Evolutionary conservation across 2,113 vertebrate genomes (phyloP), one percentile per base, ranked within the genome.

Genomic region (Phaetusa simplex): DNA sequence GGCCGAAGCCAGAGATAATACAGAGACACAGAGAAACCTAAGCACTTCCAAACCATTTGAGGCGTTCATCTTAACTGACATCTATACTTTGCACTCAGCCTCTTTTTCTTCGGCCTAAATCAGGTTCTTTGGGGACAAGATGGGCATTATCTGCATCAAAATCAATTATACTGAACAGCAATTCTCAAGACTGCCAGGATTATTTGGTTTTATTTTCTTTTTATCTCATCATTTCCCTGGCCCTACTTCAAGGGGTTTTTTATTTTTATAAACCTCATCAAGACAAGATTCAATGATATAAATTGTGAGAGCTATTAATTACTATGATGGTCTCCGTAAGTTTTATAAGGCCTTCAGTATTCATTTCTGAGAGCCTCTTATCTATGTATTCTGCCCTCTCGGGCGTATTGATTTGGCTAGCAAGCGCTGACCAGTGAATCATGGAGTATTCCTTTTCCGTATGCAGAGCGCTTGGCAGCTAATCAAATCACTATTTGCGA

Each of bases 291-390:
- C 58, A 71, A 52, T 3, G 49, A 80, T 21, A 61, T 56, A 76
- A 95, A 95, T 43, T 74, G 50, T 4, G 29, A 74, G 55, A 43
- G 62, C 66, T 86, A 86, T 97, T 92, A 93, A 94, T 96, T 95
- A 89, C 53, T 26, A 6, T 9, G 85, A 80, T 70, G 45, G 50
- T 45, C 80, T 70, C 83, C 27, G 53, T 47, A 86, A 92, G 83
- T 79, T 94, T 83, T 58, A 47, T 5, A 81, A 88, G 43, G 71
- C 52, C 69, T 91, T 80, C 17, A 67, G 15, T 32, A 22, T 56
- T 74, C 11, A 5, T 78, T 84, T 77, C 61, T 76, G 82, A 94
- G 92, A 95, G 92, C 27, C 69, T 91, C 86, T 88, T 87, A 69
- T 92, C 89, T 79, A 8, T 7, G 19, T 7, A 26, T 76, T 38